Evolutionary conservation across 2,888 invertebrate genomes (phyloP).

Genomic region (Brachyopa scutellaris): DNA sequence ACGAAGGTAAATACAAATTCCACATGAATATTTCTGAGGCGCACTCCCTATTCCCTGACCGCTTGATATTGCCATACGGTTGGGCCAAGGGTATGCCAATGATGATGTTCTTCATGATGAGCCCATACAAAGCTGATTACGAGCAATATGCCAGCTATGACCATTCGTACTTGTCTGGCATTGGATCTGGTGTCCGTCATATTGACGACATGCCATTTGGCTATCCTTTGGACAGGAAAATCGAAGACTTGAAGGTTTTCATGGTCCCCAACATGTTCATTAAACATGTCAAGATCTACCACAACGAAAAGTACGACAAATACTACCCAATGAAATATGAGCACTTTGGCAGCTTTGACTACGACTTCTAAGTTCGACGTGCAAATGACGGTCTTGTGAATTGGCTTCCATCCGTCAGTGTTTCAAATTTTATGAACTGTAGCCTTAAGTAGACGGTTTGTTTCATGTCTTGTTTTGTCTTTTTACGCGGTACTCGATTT

Average conservation of each 20-base stretch:
- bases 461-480: not conserved
- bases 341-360: constrained; percentile 77
- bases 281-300: constrained; percentile 86
- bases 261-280: constrained; percentile 87
- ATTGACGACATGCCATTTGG: constrained; percentile 87
- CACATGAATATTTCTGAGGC: constrained; percentile 83
- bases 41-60: constrained; percentile 87
- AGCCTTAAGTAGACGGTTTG: no score
- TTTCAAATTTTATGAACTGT: not conserved
- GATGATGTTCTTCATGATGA: constrained; percentile 85
- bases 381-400: not conserved
- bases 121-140: constrained; percentile 83
- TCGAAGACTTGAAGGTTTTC: constrained; percentile 84
- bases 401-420: not conserved
- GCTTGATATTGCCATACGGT: constrained; percentile 88
- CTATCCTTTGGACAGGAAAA: constrained; percentile 88
- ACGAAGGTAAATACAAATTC: constrained; percentile 83
- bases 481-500: not conserved
- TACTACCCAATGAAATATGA: constrained; percentile 75
- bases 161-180: constrained; percentile 82
- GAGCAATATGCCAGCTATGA: constrained; percentile 82
- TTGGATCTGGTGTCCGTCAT: constrained; percentile 83
- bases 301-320: constrained; percentile 82
- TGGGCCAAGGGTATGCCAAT: constrained; percentile 86
- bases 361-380: constrained; percentile 75